phyloP scores from a whole-genome alignment of 2,113 vertebrate genomes.

The Spea multiplicata region DNA sequence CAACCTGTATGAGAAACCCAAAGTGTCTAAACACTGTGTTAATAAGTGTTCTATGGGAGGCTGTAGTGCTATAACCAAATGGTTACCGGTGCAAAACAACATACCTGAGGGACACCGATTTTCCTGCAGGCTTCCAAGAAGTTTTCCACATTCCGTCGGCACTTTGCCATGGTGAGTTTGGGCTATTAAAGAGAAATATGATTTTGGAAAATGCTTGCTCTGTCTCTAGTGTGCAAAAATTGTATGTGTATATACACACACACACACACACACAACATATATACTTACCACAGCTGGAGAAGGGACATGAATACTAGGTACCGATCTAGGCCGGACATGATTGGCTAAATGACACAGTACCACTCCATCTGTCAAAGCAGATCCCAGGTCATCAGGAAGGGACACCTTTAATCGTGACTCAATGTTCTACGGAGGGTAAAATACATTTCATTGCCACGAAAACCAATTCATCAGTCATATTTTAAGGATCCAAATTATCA shows the following conservation, averaged over 20 bases:
- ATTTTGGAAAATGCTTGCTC: not conserved
- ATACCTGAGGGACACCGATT: constrained; percentile 96
- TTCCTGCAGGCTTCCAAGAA: constrained; percentile 94
- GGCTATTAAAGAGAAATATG: constrained; percentile 66
- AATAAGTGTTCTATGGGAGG: no score
- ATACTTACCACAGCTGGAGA: constrained; percentile 93
- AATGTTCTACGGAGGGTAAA: constrained; percentile 75
- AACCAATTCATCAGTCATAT: no score
- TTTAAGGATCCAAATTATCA: no score
- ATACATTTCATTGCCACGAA: not conserved
- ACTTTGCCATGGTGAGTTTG: constrained; percentile 98
- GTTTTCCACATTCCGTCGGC: constrained; percentile 95
- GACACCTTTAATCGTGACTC: constrained; percentile 91
- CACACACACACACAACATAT: no score
- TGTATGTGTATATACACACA: no score
- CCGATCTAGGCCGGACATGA: constrained; percentile 91
- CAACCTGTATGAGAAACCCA: no score
- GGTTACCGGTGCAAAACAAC: not conserved
- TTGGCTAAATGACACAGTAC: constrained; percentile 97
- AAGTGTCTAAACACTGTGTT: no score
- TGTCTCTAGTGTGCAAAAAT: not conserved
- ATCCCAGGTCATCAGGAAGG: constrained; percentile 84
- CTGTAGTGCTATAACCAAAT: no score
- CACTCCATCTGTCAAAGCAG: constrained; percentile 91
- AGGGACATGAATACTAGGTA: constrained; percentile 94